These are phyloP conservation scores for Plecturocebus donacophilus DNA, from an alignment of 2,113 vertebrate genomes.

Conservation along the genomic window DNA sequence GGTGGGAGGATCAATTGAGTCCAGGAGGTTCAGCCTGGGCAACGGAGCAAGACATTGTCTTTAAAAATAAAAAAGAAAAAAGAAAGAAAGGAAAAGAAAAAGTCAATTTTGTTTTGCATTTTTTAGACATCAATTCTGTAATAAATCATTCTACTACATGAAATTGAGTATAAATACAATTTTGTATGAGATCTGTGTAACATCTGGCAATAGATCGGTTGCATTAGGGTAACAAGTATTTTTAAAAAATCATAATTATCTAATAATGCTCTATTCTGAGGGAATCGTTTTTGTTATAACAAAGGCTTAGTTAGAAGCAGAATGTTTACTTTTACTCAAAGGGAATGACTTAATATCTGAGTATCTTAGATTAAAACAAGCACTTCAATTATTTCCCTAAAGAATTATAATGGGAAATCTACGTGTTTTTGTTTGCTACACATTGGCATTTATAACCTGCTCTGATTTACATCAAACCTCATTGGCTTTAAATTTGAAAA, in stretches of 20 bases:
- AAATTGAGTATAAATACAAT: slow-evolving; percentile 13
- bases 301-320: background rate
- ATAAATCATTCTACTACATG: background rate
- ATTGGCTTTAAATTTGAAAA: background rate
- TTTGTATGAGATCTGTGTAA: background rate
- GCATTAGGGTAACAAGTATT: background rate
- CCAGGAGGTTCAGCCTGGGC: too few relatives aligned
- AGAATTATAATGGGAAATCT: background rate
- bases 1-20: too few relatives aligned
- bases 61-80: too few relatives aligned
- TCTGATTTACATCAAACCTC: background rate
- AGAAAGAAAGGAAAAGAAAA: too few relatives aligned
- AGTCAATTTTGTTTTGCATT: background rate
- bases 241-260: background rate
- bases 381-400: background rate
- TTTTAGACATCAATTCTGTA: background rate
- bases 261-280: background rate
- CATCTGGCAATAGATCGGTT: background rate
- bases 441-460: background rate
- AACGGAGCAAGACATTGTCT: too few relatives aligned
- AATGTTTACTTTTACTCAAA: background rate
- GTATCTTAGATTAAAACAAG: background rate
- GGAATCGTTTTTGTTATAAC: background rate
- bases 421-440: background rate
- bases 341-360: background rate